Conservation (phyloP, 1,140 invertebrate genomes). For the Drosophila ercepeae region DNA sequence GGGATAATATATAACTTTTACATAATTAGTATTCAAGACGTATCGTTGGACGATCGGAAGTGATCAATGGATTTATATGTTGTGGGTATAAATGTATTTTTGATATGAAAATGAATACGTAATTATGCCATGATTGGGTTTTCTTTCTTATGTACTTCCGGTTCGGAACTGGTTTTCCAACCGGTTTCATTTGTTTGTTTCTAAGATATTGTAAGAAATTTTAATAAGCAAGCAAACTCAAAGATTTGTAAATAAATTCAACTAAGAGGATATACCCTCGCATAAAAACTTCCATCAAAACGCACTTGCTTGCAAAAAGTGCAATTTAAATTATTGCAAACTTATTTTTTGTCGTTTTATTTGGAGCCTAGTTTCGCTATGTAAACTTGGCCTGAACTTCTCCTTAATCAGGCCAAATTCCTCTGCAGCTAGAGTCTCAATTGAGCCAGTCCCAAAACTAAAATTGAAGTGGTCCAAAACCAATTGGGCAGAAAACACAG, state of each 20-base stretch:
- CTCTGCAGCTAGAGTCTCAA: conserved; percentile 4
- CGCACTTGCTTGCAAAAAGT: not conserved
- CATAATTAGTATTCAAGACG: not conserved
- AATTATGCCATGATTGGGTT: not conserved
- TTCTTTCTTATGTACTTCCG: not conserved
- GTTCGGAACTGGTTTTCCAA: not conserved
- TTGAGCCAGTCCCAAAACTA: conserved; percentile 10
- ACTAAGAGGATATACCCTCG: not conserved
- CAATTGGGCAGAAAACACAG: conserved; percentile 49
- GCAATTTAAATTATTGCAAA: conserved; percentile 41
- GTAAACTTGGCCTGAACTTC: conserved; percentile 34
- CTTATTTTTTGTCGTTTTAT: conserved; percentile 23
- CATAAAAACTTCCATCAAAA: not conserved
- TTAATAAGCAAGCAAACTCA: not conserved
- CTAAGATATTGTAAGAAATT: not conserved
- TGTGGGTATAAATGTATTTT: no score
- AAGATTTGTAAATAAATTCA: no score
- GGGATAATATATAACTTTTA: no score
- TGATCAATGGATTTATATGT: not conserved
- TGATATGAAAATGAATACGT: no score
- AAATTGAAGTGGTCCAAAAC: conserved; percentile 39
- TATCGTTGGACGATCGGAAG: not conserved
- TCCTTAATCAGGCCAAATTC: conserved; percentile 32
- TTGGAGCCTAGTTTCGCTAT: conserved; percentile 18
- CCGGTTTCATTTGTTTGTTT: not conserved